Percentiles rank a stretch among this genome's conserved stretches.
Evolutionary conservation across 2,113 vertebrate species (phyloP).

Genomic region (Geococcyx californianus): DNA sequence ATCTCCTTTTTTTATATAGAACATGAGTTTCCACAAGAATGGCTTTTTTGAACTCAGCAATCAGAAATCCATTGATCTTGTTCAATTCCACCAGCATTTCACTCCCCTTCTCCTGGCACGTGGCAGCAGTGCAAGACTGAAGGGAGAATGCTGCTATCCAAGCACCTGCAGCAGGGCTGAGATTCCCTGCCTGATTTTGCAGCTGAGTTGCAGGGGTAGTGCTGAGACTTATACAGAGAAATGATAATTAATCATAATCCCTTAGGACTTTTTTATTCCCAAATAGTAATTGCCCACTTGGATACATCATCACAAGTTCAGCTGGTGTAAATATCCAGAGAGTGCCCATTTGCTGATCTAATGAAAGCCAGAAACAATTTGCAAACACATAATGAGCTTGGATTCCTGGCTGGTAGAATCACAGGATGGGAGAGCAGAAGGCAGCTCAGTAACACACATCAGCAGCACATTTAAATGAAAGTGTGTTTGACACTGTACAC

Average conservation of each 20-base stretch:
- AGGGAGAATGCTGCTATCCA: background rate
- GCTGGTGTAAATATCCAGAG: conserved; percentile 16
- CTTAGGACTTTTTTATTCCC: background rate
- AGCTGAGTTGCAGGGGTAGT: background rate
- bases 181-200: background rate
- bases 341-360: conserved; percentile 59
- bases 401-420: conserved; percentile 50
- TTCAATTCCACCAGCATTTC: background rate
- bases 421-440: background rate
- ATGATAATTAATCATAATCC: background rate
- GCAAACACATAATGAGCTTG: conserved; percentile 35
- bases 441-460: background rate
- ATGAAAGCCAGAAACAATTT: conserved; percentile 67
- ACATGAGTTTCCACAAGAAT: background rate
- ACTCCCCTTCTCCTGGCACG: background rate
- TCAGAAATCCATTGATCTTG: background rate
- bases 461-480: background rate
- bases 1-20: background rate
- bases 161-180: background rate
- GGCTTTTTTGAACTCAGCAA: background rate
- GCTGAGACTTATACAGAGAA: background rate
- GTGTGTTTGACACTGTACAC: background rate
- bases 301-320: conserved; percentile 43
- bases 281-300: conserved; percentile 10
- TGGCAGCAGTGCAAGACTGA: background rate